These are phyloP conservation scores for Epinephelus moara DNA, from an alignment of 2,113 vertebrate genomes.

Conservation along the genomic window DNA sequence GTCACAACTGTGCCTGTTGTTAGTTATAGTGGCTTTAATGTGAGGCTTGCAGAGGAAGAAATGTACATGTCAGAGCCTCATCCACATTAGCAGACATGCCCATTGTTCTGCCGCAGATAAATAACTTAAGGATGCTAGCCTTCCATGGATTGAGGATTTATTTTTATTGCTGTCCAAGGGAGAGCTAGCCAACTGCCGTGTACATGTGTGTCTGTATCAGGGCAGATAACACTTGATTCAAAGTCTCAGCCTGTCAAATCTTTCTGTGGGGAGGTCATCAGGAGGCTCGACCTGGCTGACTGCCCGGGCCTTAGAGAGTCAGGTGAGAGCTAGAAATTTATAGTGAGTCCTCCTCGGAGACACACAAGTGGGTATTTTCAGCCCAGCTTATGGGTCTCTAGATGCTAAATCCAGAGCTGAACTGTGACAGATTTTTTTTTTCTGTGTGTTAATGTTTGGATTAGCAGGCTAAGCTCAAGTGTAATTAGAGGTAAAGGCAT, in stretches of 20 bases:
- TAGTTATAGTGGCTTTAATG: neutral
- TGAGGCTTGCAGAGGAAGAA: neutral
- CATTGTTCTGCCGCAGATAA: conserved; percentile 5
- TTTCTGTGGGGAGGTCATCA: conserved; percentile 30
- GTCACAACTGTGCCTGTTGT: neutral
- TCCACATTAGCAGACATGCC: neutral
- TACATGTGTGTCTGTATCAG: conserved; percentile 32
- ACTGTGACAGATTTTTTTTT: neutral
- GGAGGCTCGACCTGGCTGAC: conserved; percentile 43
- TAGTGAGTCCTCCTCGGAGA: conserved; percentile 5
- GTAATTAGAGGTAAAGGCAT: conserved; percentile 25
- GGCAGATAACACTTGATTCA: conserved; percentile 54
- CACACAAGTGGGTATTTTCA: conserved; percentile 5
- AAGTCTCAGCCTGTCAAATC: conserved; percentile 50
- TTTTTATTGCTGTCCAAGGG: conserved; percentile 22
- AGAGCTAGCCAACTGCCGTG: conserved; percentile 11
- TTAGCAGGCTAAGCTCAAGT: conserved; percentile 1
- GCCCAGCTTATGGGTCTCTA: neutral
- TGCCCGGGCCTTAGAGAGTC: conserved; percentile 23
- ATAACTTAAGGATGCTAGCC: conserved; percentile 9
- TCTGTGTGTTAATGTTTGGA: neutral
- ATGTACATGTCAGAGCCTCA: neutral
- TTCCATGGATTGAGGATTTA: conserved; percentile 2
- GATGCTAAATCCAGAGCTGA: conserved; percentile 12
- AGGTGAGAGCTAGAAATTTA: conserved; percentile 38